Evolutionary conservation across 2,888 invertebrate species (phyloP).

Genomic region (Synergus laeviventris): DNA sequence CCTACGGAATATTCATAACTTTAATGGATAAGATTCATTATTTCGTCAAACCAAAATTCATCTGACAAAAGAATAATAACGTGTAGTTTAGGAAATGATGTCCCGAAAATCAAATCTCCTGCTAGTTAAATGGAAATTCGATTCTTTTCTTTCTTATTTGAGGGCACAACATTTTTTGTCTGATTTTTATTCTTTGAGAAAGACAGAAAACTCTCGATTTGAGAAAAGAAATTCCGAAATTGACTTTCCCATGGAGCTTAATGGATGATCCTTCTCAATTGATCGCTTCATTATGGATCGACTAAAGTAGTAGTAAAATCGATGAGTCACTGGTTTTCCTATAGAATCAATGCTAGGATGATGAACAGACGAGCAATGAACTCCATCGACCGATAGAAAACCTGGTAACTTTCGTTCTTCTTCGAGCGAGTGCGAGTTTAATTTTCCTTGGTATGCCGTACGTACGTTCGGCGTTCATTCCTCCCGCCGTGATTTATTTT

Average conservation of each 20-base stretch:
- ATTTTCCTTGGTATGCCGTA: slow-evolving; percentile 39
- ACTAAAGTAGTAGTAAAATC: background rate
- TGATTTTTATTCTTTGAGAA: background rate
- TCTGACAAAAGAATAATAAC: background rate
- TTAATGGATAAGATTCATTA: background rate
- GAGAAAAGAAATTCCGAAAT: background rate
- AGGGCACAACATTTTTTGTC: background rate
- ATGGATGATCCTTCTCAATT: background rate
- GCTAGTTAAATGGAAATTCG: too few relatives aligned
- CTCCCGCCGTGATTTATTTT: slow-evolving; percentile 26
- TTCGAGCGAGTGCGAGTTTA: slow-evolving; percentile 13
- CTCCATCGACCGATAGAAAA: slow-evolving; percentile 29
- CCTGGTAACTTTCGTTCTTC: slow-evolving; percentile 37
- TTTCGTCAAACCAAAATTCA: background rate
- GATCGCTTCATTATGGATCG: slow-evolving; percentile 39
- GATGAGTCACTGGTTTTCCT: slow-evolving; percentile 38
- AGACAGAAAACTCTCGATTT: background rate
- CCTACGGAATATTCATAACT: background rate
- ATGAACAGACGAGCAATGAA: slow-evolving; percentile 38
- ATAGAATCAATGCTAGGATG: slow-evolving; percentile 35
- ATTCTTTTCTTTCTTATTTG: background rate
- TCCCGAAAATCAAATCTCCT: too few relatives aligned
- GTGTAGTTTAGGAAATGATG: background rate
- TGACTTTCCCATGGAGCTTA: background rate
- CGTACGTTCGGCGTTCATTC: slow-evolving; percentile 20